Evolutionary conservation across 2,888 invertebrate genomes (phyloP).

Genomic region (Neoscelio sp.): DNA sequence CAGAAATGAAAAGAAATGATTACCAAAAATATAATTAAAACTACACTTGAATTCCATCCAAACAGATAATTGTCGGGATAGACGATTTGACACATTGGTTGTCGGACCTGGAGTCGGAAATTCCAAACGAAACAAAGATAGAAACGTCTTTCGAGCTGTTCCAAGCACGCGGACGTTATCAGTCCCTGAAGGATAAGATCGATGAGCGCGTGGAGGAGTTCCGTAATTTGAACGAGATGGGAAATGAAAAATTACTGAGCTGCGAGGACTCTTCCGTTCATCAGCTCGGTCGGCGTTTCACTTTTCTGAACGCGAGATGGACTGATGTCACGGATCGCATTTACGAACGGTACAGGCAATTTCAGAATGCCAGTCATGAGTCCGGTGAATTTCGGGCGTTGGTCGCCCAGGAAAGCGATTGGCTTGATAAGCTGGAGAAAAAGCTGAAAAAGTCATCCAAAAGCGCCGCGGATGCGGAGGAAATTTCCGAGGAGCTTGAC

Average conservation of each 20-base stretch:
- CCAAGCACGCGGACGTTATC: conserved; percentile 88
- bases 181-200: conserved; percentile 89
- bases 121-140: conserved; percentile 85
- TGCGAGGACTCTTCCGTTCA: conserved; percentile 85
- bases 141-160: conserved; percentile 88
- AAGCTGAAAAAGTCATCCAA: conserved; percentile 88
- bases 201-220: conserved; percentile 88
- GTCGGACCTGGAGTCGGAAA: conserved; percentile 85
- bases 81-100: conserved; percentile 87
- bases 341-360: conserved; percentile 87
- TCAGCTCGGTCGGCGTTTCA: conserved; percentile 87
- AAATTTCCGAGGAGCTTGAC: conserved; percentile 95
- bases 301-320: conserved; percentile 89
- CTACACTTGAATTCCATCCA: conserved; percentile 1
- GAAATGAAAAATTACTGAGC: conserved; percentile 87
- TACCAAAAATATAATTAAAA: no score
- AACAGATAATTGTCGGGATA: conserved; percentile 83
- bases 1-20: no score
- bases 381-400: conserved; percentile 91
- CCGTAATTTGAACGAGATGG: conserved; percentile 88
- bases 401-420: conserved; percentile 91
- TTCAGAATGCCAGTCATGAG: conserved; percentile 91
- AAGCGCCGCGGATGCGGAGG: conserved; percentile 94
- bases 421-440: conserved; percentile 92
- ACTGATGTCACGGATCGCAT: conserved; percentile 88